A percentile compares a stretch with the other conserved stretches of the same genome.
phyloP scores from a whole-genome alignment of 2,797 vertebrate genomes.

The Sphenopsis melanotis region DNA sequence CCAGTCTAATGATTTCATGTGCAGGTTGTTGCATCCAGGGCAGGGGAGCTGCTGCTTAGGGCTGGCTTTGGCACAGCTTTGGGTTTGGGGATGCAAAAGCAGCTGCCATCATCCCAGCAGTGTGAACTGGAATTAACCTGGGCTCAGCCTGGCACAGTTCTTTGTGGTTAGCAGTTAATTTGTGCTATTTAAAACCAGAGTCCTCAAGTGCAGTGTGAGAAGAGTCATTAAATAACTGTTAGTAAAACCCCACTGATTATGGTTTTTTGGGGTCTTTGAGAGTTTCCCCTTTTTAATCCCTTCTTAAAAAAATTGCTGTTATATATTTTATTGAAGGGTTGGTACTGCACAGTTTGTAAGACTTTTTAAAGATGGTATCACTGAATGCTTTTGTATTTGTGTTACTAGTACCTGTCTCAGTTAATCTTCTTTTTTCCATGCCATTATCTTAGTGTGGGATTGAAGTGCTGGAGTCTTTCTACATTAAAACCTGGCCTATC shows the following conservation, averaged over 20 bases:
- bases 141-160: fast-evolving
- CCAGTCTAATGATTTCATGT: neutral
- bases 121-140: neutral
- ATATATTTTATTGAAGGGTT: neutral
- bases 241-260: neutral
- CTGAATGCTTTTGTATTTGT: neutral
- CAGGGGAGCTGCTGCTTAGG: neutral
- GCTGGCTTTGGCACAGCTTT: neutral
- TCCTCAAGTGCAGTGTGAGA: neutral
- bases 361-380: neutral
- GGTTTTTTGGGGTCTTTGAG: neutral
- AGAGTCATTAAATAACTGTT: neutral
- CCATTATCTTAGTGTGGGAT: neutral
- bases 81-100: neutral
- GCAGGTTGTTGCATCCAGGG: neutral
- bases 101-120: neutral
- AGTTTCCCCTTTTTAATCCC: neutral
- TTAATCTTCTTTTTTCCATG: neutral
- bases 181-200: neutral
- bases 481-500: neutral
- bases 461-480: neutral
- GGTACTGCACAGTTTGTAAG: neutral
- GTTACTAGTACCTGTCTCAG: neutral
- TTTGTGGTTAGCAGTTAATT: neutral
- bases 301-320: neutral